phyloP scores from a whole-genome alignment of 2,113 vertebrate genomes.

The Rutilus rutilus region DNA sequence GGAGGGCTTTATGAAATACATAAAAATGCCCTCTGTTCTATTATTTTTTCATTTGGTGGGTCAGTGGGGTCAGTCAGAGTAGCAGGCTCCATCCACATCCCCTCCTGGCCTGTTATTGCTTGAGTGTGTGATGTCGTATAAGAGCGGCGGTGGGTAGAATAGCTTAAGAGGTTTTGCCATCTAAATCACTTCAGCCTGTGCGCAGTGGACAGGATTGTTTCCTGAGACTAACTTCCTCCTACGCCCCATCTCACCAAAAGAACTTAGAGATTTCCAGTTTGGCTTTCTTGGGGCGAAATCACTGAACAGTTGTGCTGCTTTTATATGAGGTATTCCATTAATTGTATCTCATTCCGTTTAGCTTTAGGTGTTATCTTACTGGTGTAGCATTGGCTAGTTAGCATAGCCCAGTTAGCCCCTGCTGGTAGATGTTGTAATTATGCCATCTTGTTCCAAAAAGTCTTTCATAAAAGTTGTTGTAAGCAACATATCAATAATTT shows the following conservation, averaged over 20 bases:
- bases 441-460: too few relatives aligned
- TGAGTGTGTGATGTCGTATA: constrained; percentile 54
- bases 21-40: constrained; percentile 63
- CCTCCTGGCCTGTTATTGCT: constrained; percentile 62
- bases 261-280: constrained; percentile 46
- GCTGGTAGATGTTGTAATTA: too few relatives aligned
- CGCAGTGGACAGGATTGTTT: constrained; percentile 39
- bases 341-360: not conserved
- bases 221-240: constrained; percentile 31
- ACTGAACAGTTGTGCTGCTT: not conserved
- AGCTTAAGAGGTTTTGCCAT: constrained; percentile 57
- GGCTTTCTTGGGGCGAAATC: not conserved
- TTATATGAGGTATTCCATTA: not conserved
- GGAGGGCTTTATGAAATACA: constrained; percentile 62
- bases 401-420: too few relatives aligned
- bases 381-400: too few relatives aligned
- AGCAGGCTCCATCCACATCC: constrained; percentile 56
- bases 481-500: too few relatives aligned
- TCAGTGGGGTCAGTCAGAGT: constrained; percentile 60
- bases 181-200: constrained; percentile 62
- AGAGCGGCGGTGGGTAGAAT: constrained; percentile 45
- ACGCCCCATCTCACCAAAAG: constrained; percentile 38
- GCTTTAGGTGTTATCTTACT: too few relatives aligned
- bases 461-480: too few relatives aligned
- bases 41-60: constrained; percentile 68